Conservation (phyloP, 2,797 vertebrate genomes). For the Thalassophryne amazonica region DNA sequence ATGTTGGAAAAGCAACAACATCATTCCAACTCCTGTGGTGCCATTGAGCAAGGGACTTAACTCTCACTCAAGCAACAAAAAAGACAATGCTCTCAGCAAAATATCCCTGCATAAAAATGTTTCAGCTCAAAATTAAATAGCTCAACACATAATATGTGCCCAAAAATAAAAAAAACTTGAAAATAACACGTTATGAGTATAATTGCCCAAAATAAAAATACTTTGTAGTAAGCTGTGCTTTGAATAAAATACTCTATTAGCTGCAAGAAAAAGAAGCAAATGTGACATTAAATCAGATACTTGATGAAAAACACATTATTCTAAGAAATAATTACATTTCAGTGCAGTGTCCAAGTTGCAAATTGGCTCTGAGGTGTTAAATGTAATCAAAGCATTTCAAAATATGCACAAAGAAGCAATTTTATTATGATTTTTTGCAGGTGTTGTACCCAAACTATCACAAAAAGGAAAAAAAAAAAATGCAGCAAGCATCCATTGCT, state of each 20-base stretch:
- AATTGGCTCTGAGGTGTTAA: slow-evolving; percentile 28
- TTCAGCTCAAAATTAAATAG: no score
- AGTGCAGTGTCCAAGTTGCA: slow-evolving; percentile 3
- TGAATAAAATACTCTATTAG: slow-evolving; percentile 48
- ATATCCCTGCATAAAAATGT: no score
- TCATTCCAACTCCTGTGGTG: no score
- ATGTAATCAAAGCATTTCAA: slow-evolving; percentile 2
- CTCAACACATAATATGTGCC: no score
- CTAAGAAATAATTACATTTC: slow-evolving; percentile 35
- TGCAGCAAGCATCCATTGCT: neutral
- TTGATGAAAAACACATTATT: slow-evolving; percentile 32
- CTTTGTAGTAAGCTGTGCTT: slow-evolving; percentile 37
- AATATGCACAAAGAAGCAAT: no score
- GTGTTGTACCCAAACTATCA: slow-evolving; percentile 9
- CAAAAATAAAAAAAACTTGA: no score
- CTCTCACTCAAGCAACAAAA: no score
- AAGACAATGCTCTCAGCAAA: no score
- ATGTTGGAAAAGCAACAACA: no score
- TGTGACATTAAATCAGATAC: slow-evolving; percentile 45
- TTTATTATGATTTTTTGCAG: neutral
- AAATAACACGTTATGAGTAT: slow-evolving; percentile 15
- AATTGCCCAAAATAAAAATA: slow-evolving; percentile 43
- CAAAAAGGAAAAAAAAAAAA: no score
- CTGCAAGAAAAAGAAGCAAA: slow-evolving; percentile 37
- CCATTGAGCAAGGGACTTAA: no score